phyloP scores from a whole-genome alignment of 2,797 vertebrate species.

The Pterois miles region DNA sequence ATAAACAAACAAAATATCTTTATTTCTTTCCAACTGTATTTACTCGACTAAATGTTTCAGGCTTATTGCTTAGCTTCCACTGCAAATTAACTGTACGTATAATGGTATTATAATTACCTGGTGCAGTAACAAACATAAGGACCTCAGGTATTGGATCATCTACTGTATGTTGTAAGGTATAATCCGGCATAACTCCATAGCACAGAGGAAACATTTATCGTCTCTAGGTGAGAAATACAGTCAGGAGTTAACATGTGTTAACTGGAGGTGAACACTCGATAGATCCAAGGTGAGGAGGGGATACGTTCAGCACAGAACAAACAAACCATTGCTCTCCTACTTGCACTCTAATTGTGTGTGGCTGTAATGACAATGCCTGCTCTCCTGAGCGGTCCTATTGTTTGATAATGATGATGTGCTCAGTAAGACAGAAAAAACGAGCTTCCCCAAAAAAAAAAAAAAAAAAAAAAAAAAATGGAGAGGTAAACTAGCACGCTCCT shows the following conservation, averaged over 20 bases:
- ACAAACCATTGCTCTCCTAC: slow-evolving; percentile 84
- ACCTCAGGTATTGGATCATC: slow-evolving; percentile 39
- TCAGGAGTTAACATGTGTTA: slow-evolving; percentile 58
- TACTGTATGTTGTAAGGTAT: slow-evolving; percentile 41
- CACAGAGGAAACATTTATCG: slow-evolving; percentile 56
- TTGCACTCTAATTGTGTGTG: slow-evolving; percentile 85
- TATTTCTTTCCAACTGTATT: slow-evolving; percentile 40
- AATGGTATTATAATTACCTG: slow-evolving; percentile 28
- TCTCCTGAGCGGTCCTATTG: slow-evolving; percentile 79
- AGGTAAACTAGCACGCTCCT: slow-evolving; percentile 73
- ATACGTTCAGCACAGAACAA: slow-evolving; percentile 86
- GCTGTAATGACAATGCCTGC: slow-evolving; percentile 83
- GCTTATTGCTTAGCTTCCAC: slow-evolving; percentile 11
- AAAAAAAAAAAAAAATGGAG: slow-evolving; percentile 67
- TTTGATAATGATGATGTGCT: slow-evolving; percentile 83
- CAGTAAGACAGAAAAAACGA: slow-evolving; percentile 72
- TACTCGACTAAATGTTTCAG: slow-evolving; percentile 17
- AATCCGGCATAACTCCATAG: slow-evolving; percentile 31
- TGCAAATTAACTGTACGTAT: slow-evolving; percentile 22
- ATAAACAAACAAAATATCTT: slow-evolving; percentile 18
- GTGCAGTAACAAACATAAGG: slow-evolving; percentile 33
- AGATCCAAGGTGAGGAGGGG: slow-evolving; percentile 73
- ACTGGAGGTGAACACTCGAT: slow-evolving; percentile 44
- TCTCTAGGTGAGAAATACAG: slow-evolving; percentile 48
- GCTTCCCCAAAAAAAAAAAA: slow-evolving; percentile 70